These are phyloP conservation scores for Leptinotarsa texana DNA, from an alignment of 1,140 invertebrate genomes.

Conservation along the genomic window DNA sequence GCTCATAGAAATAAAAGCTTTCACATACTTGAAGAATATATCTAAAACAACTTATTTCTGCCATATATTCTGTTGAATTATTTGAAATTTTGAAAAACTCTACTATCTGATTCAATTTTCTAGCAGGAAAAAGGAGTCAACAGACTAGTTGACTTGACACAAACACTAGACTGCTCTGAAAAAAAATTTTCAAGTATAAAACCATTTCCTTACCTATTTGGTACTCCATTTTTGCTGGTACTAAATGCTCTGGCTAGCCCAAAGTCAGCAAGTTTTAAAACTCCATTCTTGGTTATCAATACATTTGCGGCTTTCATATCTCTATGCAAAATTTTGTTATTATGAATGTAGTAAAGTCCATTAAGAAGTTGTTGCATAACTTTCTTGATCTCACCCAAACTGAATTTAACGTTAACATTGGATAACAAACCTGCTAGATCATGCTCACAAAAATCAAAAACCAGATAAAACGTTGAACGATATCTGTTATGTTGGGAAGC, in stretches of 20 bases:
- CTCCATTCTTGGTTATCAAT: slow-evolving; percentile 95
- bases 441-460: slow-evolving; percentile 99
- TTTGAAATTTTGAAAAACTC: no score
- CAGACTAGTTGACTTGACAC: no score
- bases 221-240: slow-evolving; percentile 80
- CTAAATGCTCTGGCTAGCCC: slow-evolving; percentile 91
- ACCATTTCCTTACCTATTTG: slow-evolving; percentile 67
- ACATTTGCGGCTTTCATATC: slow-evolving; percentile 99
- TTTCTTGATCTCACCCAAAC: slow-evolving; percentile 96
- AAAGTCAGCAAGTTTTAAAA: slow-evolving; percentile 92
- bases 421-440: slow-evolving; percentile 96
- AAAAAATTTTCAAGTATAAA: no score
- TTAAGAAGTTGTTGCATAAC: slow-evolving; percentile 97
- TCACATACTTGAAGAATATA: no score
- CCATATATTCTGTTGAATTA: no score
- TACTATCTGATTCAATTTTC: no score
- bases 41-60: no score
- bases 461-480: slow-evolving; percentile 93
- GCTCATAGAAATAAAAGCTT: no score
- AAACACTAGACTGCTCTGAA: no score
- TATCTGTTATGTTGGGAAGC: slow-evolving; percentile 84
- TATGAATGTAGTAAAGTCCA: slow-evolving; percentile 96
- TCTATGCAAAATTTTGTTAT: slow-evolving; percentile 92
- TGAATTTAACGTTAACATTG: slow-evolving; percentile 96
- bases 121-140: no score